Conservation (phyloP, 2,113 vertebrate genomes). For the Ictalurus furcatus region DNA sequence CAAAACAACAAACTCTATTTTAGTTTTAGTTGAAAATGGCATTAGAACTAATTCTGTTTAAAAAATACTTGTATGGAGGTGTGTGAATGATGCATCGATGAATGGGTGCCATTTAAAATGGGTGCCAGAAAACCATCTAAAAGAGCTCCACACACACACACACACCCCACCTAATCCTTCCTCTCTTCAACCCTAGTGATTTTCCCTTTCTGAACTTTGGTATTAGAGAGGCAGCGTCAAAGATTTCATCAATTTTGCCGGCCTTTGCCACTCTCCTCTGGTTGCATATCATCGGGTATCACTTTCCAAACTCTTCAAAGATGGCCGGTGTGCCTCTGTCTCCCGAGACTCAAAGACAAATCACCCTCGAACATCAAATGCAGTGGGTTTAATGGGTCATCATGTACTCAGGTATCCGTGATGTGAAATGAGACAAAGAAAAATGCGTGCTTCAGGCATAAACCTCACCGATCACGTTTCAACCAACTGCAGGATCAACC, state of each 20-base stretch:
- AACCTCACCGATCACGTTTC: constrained; percentile 29
- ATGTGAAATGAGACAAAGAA: constrained; percentile 39
- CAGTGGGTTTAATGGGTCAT: constrained; percentile 2
- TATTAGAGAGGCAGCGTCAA: constrained; percentile 42
- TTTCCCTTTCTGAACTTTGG: constrained; percentile 65
- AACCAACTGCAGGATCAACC: background rate
- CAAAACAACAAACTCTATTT: background rate
- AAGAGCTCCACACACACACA: too few relatives aligned
- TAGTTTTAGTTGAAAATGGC: background rate
- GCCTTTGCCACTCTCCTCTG: constrained; percentile 28
- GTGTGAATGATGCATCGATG: background rate
- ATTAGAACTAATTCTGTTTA: background rate
- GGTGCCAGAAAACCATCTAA: background rate
- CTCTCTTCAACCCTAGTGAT: background rate
- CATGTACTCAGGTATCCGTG: constrained; percentile 19
- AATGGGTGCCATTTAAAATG: background rate
- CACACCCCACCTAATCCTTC: too few relatives aligned
- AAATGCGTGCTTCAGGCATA: constrained; percentile 29
- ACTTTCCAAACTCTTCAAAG: constrained; percentile 33
- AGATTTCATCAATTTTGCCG: constrained; percentile 64
- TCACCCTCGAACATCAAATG: constrained; percentile 32
- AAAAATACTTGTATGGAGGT: background rate
- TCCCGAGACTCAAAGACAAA: constrained; percentile 24
- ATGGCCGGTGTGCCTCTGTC: background rate
- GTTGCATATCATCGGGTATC: constrained; percentile 42